A percentile compares a stretch with the other conserved stretches of the same genome.
Evolutionary conservation across 2,888 invertebrate species (phyloP).

Genomic region (Ectemnius lituratus): DNA sequence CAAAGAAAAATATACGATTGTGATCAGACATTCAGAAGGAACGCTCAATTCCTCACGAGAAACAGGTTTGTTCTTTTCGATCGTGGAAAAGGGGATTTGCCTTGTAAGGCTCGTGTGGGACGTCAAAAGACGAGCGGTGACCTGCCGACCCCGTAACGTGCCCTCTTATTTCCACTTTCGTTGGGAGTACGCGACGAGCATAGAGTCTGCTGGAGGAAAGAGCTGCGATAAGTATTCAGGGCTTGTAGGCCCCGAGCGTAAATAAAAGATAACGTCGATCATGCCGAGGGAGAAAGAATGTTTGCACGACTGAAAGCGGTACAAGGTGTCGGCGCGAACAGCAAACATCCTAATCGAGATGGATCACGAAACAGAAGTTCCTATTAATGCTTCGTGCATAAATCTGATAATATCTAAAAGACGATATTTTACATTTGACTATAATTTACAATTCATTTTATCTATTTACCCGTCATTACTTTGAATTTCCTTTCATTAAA

Average conservation of each 20-base stretch:
- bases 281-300: neutral
- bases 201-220: slow-evolving; percentile 21
- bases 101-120: slow-evolving; percentile 15
- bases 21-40: slow-evolving; percentile 22
- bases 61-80: neutral
- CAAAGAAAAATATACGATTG: neutral
- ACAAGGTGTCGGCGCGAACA: neutral
- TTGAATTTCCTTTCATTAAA: too few relatives aligned
- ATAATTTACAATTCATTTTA: too few relatives aligned
- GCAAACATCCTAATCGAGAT: neutral
- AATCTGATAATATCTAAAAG: too few relatives aligned
- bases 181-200: slow-evolving; percentile 6
- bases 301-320: neutral
- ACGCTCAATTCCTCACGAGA: too few relatives aligned
- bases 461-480: too few relatives aligned
- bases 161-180: slow-evolving; percentile 2
- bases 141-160: slow-evolving; percentile 4
- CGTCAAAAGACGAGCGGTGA: slow-evolving; percentile 14
- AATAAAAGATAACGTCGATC: slow-evolving; percentile 28
- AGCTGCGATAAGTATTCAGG: slow-evolving; percentile 19
- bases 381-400: too few relatives aligned
- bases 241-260: neutral
- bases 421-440: too few relatives aligned
- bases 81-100: slow-evolving; percentile 13
- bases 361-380: neutral